phyloP scores from a whole-genome alignment of 1,140 invertebrate species.

The Cyphomyrmex costatus region DNA sequence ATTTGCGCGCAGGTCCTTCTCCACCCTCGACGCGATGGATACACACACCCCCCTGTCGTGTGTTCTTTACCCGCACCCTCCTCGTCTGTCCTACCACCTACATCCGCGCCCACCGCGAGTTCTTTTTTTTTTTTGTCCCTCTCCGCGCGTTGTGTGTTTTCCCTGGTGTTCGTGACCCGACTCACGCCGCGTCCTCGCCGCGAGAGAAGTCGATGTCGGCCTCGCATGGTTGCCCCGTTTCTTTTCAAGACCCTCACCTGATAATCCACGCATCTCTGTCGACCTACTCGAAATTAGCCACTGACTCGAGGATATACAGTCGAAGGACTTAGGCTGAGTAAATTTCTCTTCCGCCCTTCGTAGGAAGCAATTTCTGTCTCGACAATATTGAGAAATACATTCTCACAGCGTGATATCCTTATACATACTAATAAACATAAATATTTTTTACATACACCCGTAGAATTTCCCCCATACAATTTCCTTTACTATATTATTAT shows the following conservation, averaged over 20 bases:
- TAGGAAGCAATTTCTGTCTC: slow-evolving; percentile 9
- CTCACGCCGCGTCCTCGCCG: slow-evolving; percentile 14
- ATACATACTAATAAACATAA: slow-evolving; percentile 6
- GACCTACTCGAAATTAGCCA: slow-evolving; percentile 29
- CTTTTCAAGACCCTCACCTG: slow-evolving; percentile 60
- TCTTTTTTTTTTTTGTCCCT: slow-evolving; percentile 4
- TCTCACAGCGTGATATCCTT: no score
- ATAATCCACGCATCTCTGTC: slow-evolving; percentile 54
- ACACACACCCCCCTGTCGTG: slow-evolving; percentile 51
- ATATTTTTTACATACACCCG: not conserved
- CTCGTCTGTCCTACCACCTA: not conserved
- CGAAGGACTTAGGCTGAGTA: slow-evolving; percentile 14
- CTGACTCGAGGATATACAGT: not conserved
- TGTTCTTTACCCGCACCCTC: slow-evolving; percentile 2
- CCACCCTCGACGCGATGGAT: slow-evolving; percentile 68
- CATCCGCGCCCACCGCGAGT: slow-evolving; percentile 36
- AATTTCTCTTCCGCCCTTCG: slow-evolving; percentile 3
- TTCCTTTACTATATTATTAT: not conserved
- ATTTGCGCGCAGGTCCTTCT: slow-evolving; percentile 87
- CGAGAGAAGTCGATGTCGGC: slow-evolving; percentile 53
- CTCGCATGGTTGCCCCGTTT: slow-evolving; percentile 39
- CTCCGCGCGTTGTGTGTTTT: not conserved
- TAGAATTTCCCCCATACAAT: not conserved
- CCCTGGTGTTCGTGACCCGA: slow-evolving; percentile 49
- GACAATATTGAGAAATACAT: not conserved